Evolutionary conservation across 2,888 invertebrate species (phyloP), one percentile per base, ranked within the genome.

Genomic region (Rhamphomyia laevipes): DNA sequence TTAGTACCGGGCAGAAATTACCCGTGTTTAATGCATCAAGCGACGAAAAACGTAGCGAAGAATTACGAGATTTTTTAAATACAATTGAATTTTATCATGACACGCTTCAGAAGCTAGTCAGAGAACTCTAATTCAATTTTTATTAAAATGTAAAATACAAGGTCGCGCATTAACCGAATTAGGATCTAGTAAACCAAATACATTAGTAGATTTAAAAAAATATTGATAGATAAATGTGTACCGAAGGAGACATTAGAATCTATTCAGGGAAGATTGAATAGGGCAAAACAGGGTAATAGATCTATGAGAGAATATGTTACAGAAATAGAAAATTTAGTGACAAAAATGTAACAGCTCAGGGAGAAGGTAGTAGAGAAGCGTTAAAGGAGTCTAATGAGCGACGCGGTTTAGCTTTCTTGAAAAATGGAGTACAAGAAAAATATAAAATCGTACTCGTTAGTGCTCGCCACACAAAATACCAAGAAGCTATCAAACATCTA

Each of bases 21-120:
- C 21, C 21, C 21, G 21, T 21, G 21, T 21, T 21, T 21, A 21
- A 21, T 21, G 21, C 21, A 21, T 21, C 21, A 21, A 21, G 5
- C 21, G 43, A 43, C 12, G 27, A n/a, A n/a, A n/a, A n/a, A n/a
- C n/a, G n/a, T n/a, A n/a, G n/a, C n/a, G n/a, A n/a, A n/a, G n/a
- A 35, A 9, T 27, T 48, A n/a, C 21, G 48, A 27, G 48, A 44
- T 11, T 48, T 48, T n/a, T 7, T 48, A n/a, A 48, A 45, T 4
- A 48, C 30, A 11, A 33, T 48, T 17, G 45, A 48, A 35, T 45
- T 45, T 21, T 41, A 48, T 40, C 37, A 40, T 23, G 48, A 45
- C 21, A 46, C 27, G 15, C 27, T 46, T 17, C 35, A 16, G 37
- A 33, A 38, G 9, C 35, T 16, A 27, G 37, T 16, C 35, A 45